Evolutionary conservation across 2,113 vertebrate genomes (phyloP).

Genomic region (Phocoena sinus): DNA sequence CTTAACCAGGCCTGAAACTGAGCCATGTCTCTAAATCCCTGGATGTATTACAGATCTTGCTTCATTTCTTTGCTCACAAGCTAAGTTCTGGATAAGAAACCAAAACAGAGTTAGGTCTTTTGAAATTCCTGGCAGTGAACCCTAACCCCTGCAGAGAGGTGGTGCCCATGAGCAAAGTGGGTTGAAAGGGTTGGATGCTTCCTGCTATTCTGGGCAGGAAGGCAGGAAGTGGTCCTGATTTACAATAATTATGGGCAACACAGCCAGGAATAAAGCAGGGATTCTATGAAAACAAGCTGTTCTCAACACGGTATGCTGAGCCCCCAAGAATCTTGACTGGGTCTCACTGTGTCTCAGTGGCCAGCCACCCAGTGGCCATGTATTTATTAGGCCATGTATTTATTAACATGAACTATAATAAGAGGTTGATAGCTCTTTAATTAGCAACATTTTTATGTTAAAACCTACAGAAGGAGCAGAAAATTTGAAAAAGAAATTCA

Average conservation of each 20-base stretch:
- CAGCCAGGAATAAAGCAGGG: neutral
- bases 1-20: neutral
- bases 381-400: neutral
- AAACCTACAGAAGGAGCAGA: neutral
- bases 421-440: neutral
- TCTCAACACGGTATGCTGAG: neutral
- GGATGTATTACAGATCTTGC: neutral
- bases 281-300: neutral
- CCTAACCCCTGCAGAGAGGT: conserved; percentile 40
- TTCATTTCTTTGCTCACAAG: conserved; percentile 4
- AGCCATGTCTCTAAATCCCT: neutral
- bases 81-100: conserved; percentile 22
- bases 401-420: neutral
- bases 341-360: neutral
- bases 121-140: conserved; percentile 53
- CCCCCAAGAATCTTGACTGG: neutral
- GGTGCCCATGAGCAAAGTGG: conserved; percentile 3
- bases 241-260: neutral
- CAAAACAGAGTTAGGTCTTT: conserved; percentile 21
- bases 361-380: neutral
- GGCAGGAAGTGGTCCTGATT: conserved; percentile 5
- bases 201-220: conserved; percentile 23
- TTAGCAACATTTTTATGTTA: neutral
- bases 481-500: neutral
- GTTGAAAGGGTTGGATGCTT: conserved; percentile 20